A percentile compares a stretch with the other conserved stretches of the same genome.
Evolutionary conservation across 2,888 invertebrate species (phyloP).

Genomic region (Sicus ferrugineus): DNA sequence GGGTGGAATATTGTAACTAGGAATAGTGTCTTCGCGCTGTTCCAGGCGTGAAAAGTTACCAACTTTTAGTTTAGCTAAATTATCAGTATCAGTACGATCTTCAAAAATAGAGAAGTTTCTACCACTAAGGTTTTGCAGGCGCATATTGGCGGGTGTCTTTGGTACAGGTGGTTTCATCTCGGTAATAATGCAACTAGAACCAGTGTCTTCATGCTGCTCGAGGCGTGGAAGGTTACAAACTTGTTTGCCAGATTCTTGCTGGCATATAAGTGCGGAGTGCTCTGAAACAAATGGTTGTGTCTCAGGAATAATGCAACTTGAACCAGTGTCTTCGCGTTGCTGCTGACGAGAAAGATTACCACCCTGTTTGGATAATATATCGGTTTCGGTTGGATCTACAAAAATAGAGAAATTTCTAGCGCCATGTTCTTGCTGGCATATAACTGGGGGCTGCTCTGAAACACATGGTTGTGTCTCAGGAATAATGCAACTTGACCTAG

Average conservation of each 20-base stretch:
- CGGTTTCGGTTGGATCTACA: no score
- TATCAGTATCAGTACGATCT: slow-evolving; percentile 46
- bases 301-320: no score
- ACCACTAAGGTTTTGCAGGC: slow-evolving; percentile 37
- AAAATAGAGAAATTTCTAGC: not conserved
- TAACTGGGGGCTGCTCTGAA: no score
- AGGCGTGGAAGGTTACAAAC: no score
- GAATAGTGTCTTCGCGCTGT: slow-evolving; percentile 52
- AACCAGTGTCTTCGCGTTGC: no score
- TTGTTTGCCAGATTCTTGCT: no score
- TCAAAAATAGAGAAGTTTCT: slow-evolving; percentile 48
- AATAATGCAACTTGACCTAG: slow-evolving; percentile 45
- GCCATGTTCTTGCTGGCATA: not conserved
- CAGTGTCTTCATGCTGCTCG: no score
- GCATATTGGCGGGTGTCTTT: slow-evolving; percentile 45
- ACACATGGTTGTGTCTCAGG: no score
- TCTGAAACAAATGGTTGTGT: no score
- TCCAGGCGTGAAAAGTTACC: slow-evolving; percentile 55
- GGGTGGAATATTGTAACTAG: slow-evolving; percentile 42
- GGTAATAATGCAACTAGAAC: not conserved
- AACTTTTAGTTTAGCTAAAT: slow-evolving; percentile 38
- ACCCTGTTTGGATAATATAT: no score
- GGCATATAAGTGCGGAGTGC: no score
- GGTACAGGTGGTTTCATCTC: not conserved
- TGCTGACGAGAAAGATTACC: no score